Conservation (phyloP, 2,113 vertebrate genomes). For the Zootoca vivipara region DNA sequence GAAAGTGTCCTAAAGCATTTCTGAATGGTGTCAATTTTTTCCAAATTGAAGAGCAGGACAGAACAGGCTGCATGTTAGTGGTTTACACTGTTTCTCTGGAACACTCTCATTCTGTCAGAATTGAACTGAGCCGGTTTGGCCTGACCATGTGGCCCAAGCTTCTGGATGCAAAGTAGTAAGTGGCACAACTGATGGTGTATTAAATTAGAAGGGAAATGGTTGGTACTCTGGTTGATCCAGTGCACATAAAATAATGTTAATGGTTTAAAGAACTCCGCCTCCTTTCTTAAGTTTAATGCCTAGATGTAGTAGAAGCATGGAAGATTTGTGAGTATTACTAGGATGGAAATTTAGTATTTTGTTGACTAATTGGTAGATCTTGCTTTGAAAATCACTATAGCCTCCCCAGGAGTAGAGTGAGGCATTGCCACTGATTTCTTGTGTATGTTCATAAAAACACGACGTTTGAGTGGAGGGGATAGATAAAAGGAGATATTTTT, state of each 20-base stretch:
- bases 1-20: background rate
- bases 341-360: background rate
- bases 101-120: constrained; percentile 1
- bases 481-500: background rate
- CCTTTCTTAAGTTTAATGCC: background rate
- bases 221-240: background rate
- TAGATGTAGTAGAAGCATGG: background rate
- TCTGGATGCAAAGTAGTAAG: constrained; percentile 15
- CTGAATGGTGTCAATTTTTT: background rate
- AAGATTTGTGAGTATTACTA: background rate
- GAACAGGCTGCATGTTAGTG: background rate
- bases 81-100: constrained; percentile 12
- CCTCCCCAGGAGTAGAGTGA: background rate
- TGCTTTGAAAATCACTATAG: background rate
- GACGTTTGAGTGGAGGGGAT: background rate
- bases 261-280: background rate
- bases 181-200: constrained; percentile 1
- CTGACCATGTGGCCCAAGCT: background rate
- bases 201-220: rapidly evolving
- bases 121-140: background rate
- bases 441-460: background rate
- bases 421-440: background rate
- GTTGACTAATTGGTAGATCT: background rate
- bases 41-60: background rate
- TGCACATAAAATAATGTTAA: constrained; percentile 3